Base-by-base conservation (phyloP, 64 coral and sea anemone genomes). In the Actinia tenebrosa region DNA sequence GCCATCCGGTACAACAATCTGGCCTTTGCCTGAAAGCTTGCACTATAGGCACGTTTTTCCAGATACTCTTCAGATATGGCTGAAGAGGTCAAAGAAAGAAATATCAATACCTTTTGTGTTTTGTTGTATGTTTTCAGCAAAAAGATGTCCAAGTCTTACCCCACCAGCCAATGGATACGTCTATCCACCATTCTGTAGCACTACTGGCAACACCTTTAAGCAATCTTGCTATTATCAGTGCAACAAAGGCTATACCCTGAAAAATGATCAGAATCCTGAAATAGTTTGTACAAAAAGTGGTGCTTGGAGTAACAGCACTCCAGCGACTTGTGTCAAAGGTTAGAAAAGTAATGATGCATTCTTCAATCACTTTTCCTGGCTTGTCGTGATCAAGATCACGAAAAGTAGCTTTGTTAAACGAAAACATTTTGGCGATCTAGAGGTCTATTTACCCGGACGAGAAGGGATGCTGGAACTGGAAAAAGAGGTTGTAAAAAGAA, bases 241-340 rank as follows among this genome's bases (percentile, higher is more conserved):
- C 52, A 44, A 92, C 20, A 17, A 44, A 4, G 86, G 86, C 25
- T 92, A 92, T 44, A 20, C 17, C 9, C 42, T 88, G 18, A 81
- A 82, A 22, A 84, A 45, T 18, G 83, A 23, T 14, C 0, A 42
- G 3, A 50, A 22, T n/a, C 37, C 72, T 45, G 23, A 26, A 14
- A 83, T 66, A 18, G 78, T 64, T 11, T 92, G 90, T 79, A 84
- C 61, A 46, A 77, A 64, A 3, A 60, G 79, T 60, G 86, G 79
- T 19, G 22, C 62, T 18, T 92, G 90, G 90, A 79, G 72, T 26
- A 43, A 43, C 30, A 50, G 68, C 16, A 46, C 60, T 5, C 56
- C 27, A 45, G 72, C 62, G 13, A 92, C n/a, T 15, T 92, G 90
- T 18, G 84, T 64, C 2, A 86, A 81, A 91, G 84, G 89, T 91